Evolutionary conservation across 2,888 invertebrate species (phyloP).

Genomic region (Drosophila robusta): DNA sequence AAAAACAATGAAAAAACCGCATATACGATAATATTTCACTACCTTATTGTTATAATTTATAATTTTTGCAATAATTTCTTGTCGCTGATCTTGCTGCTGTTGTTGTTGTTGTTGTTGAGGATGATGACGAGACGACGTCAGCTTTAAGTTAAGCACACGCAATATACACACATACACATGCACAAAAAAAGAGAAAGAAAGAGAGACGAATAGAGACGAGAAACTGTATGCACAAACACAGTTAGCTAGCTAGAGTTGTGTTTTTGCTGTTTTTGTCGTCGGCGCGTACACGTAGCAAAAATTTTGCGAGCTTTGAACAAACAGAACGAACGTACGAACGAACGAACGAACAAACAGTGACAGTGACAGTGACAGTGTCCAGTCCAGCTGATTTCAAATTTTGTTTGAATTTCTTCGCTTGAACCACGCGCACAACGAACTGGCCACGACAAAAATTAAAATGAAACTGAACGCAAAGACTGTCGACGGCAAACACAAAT

Average conservation of each 20-base stretch:
- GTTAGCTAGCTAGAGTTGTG: conserved; percentile 45
- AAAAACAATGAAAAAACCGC: conserved; percentile 54
- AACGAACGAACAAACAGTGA: conserved; percentile 65
- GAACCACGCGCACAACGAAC: conserved; percentile 63
- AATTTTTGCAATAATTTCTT: conserved; percentile 52
- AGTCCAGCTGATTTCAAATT: conserved; percentile 58
- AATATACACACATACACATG: conserved; percentile 41
- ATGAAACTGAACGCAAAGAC: conserved; percentile 66
- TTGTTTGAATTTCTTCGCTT: conserved; percentile 48
- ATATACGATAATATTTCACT: conserved; percentile 67
- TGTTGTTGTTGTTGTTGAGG: conserved; percentile 29
- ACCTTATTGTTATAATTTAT: conserved; percentile 58
- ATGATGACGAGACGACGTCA: conserved; percentile 59
- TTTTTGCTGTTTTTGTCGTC: conserved; percentile 35
- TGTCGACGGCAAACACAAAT: conserved; percentile 56
- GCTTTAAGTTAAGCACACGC: conserved; percentile 65
- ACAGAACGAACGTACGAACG: conserved; percentile 80
- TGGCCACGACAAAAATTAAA: conserved; percentile 69
- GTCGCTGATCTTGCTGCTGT: conserved; percentile 24
- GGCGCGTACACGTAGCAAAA: conserved; percentile 60
- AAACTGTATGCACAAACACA: conserved; percentile 48
- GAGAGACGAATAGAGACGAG: conserved; percentile 50
- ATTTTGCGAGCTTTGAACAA: conserved; percentile 62
- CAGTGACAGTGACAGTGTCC: conserved; percentile 58
- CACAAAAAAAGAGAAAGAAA: conserved; percentile 30